These are phyloP conservation scores for Halcyon leucocephala DNA, from an alignment of 2,797 vertebrate species.

Conservation along the genomic window DNA sequence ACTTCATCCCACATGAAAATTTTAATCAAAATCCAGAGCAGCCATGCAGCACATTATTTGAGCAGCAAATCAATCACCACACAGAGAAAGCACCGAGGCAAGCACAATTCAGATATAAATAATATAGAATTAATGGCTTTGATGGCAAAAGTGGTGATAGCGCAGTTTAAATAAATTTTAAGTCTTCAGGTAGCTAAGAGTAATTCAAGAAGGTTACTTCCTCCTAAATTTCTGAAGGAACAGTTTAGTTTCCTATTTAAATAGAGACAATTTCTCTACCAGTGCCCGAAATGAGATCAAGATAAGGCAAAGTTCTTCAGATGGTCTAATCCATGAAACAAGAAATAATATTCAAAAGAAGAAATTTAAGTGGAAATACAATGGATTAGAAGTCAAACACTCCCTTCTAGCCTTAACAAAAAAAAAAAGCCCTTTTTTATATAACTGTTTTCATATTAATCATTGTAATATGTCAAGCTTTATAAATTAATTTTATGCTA, in stretches of 20 bases:
- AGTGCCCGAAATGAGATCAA: neutral
- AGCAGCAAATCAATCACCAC: conserved; percentile 46
- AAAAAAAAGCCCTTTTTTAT: neutral
- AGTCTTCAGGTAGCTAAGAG: neutral
- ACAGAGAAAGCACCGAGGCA: conserved; percentile 25
- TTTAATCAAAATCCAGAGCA: conserved; percentile 57
- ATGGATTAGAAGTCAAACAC: neutral
- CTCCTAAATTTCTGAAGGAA: conserved; percentile 12
- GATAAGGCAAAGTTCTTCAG: neutral
- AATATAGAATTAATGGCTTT: conserved; percentile 37
- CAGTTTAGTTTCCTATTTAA: neutral
- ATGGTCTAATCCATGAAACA: neutral
- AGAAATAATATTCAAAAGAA: neutral
- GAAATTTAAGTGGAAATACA: neutral
- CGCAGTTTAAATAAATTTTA: conserved; percentile 10
- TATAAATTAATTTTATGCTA: neutral
- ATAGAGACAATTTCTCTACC: neutral
- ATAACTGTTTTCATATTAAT: neutral
- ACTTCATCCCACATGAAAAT: conserved; percentile 10
- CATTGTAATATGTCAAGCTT: neutral
- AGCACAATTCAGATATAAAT: conserved; percentile 12
- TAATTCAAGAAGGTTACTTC: neutral
- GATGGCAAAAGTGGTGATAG: neutral
- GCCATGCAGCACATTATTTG: conserved; percentile 43
- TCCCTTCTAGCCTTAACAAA: neutral